Base-by-base conservation (phyloP, 2,888 invertebrate genomes). In the Luffia ferchaultella region DNA sequence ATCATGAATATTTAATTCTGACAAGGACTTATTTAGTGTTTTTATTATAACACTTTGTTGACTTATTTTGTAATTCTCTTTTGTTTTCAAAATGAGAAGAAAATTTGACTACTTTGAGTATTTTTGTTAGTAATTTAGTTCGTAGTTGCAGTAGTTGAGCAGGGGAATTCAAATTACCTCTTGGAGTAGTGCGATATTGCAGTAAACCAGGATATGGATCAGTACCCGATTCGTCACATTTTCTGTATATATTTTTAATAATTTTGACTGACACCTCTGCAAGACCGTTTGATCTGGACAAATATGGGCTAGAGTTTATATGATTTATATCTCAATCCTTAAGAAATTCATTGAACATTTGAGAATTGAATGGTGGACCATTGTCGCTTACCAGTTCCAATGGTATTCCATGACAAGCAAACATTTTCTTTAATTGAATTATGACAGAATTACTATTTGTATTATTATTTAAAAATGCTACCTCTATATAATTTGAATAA, bases 381-480 rank as follows among this genome's bases (percentile, higher is more conserved):
- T 44, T 44, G 15, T 49, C 48, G 7, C 42, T 19, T 3, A 42
- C 19, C 16, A 48, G 7, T 18, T 16, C 3, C 12, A 19, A 16
- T 2, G 48, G 42, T 18, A 12, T 48, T 1, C 48, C 48, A 42
- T 48, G 48, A 18, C 48, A 17, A 16, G 48, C 18, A 19, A 48
- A 19, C n/a, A 48, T 19, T 18, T 41, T 42, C 16, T 48, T 48
- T 2, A 42, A 48, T 18, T 48, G 41, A 16, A 17, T 42, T 0
- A 42, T 20, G 19, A 48, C 48, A 42, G 3, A 9, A 42, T 7
- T 42, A 16, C 16, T 16, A n/a, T 5, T 5, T 9, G 3, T 9
- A 16, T n/a, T n/a, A 56, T 53, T 43, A 56, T 57, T 7, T 57
- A 54, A 20, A 16, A 43, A 19, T 15, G n/a, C n/a, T 1, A 56